phyloP scores from a whole-genome alignment of 2,888 invertebrate species.

The Drosophila parthenogenetica region DNA sequence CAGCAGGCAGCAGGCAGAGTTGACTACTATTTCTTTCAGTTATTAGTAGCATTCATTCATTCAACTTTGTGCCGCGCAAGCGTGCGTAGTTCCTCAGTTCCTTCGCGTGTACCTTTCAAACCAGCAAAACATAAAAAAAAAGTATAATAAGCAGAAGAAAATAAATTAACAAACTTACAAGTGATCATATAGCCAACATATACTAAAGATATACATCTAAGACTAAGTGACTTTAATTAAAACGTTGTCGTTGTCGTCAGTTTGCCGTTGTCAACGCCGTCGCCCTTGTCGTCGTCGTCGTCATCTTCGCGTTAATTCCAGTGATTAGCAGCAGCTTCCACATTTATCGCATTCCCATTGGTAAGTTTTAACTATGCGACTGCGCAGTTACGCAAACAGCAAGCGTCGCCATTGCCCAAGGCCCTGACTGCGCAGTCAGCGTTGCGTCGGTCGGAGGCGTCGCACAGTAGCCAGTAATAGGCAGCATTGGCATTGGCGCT shows the following conservation, averaged over 20 bases:
- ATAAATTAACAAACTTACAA: slow-evolving; percentile 24
- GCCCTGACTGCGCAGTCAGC: slow-evolving; percentile 52
- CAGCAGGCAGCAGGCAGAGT: slow-evolving; percentile 59
- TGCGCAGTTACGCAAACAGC: slow-evolving; percentile 62
- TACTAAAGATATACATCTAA: slow-evolving; percentile 20
- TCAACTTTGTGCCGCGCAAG: slow-evolving; percentile 81
- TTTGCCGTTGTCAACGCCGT: slow-evolving; percentile 4
- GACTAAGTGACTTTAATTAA: slow-evolving; percentile 49
- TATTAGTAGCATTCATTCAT: slow-evolving; percentile 80
- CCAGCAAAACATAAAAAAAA: slow-evolving; percentile 21
- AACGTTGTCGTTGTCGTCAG: slow-evolving; percentile 26
- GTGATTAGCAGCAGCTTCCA: slow-evolving; percentile 45
- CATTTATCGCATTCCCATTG: slow-evolving; percentile 45
- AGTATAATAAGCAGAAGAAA: slow-evolving; percentile 23
- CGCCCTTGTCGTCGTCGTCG: neutral
- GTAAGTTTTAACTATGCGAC: slow-evolving; percentile 54
- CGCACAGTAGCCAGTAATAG: slow-evolving; percentile 50
- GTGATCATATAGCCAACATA: slow-evolving; percentile 15
- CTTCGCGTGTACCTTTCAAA: slow-evolving; percentile 75
- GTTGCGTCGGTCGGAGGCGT: slow-evolving; percentile 52
- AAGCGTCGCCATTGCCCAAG: slow-evolving; percentile 49
- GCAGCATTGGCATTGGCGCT: slow-evolving; percentile 53
- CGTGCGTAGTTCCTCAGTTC: slow-evolving; percentile 80
- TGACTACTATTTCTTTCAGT: slow-evolving; percentile 80
- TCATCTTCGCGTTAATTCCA: slow-evolving; percentile 49